Conservation (phyloP, 2,113 vertebrate genomes). For the Hipposideros armiger region DNA sequence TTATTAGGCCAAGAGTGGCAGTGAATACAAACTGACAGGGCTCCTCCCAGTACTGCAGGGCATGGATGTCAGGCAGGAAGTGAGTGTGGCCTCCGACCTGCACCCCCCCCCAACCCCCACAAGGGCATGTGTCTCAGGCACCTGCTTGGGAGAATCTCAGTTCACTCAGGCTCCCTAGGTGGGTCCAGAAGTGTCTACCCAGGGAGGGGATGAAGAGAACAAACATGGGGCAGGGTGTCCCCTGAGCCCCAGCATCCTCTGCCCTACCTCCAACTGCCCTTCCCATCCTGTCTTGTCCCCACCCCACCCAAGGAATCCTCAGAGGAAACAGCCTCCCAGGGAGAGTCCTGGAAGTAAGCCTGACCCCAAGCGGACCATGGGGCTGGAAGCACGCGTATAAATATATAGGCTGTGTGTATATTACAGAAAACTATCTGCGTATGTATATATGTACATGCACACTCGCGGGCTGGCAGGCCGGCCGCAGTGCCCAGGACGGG, state of each 20-base stretch:
- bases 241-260: neutral
- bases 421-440: slow-evolving; percentile 65
- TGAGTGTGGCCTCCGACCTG: neutral
- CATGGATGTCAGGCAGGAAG: neutral
- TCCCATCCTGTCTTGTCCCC: neutral
- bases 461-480: neutral
- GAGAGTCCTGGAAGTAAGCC: neutral
- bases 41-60: neutral
- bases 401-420: slow-evolving; percentile 83
- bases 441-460: slow-evolving; percentile 87
- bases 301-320: neutral
- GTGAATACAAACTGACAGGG: too few species aligned
- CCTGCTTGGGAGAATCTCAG: neutral
- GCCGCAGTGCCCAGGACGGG: neutral
- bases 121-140: neutral
- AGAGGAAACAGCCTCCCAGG: neutral
- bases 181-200: neutral
- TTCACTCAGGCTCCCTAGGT: neutral
- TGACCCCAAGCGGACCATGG: neutral
- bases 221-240: neutral
- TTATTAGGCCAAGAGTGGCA: slow-evolving; percentile 38
- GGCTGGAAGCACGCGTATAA: slow-evolving; percentile 77
- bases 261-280: too few species aligned
- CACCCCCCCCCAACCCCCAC: neutral
- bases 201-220: neutral